Evolutionary conservation across 2,113 vertebrate genomes (phyloP).

Genomic region (Lichenostomus cassidix): DNA sequence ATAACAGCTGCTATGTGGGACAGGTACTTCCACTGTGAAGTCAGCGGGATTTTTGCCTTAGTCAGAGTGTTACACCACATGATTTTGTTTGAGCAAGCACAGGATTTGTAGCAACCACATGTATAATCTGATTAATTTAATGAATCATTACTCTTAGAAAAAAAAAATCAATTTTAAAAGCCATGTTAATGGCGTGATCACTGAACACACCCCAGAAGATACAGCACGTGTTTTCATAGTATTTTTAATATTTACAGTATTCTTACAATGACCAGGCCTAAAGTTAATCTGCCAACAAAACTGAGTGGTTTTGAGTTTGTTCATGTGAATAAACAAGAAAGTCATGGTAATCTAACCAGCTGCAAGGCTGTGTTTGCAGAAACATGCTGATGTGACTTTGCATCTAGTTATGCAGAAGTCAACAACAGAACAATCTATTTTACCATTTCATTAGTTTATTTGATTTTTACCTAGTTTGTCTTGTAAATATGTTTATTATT

Average conservation of each 20-base stretch:
- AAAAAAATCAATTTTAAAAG: not conserved
- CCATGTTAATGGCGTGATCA: not conserved
- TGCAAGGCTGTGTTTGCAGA: not conserved
- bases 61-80: fast-evolving
- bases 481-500: not conserved
- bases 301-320: not conserved
- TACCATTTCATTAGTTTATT: not conserved
- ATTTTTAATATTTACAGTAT: not conserved
- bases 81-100: not conserved
- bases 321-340: not conserved
- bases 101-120: not conserved
- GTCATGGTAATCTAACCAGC: fast-evolving
- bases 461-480: not conserved
- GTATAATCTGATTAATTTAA: not conserved
- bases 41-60: not conserved
- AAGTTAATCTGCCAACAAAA: not conserved
- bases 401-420: not conserved
- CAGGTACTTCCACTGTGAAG: not conserved
- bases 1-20: fast-evolving
- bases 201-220: not conserved
- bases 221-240: not conserved
- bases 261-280: not conserved
- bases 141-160: not conserved
- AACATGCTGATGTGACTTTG: not conserved
- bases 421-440: not conserved